Percentiles rank a stretch among this genome's conserved stretches.
Conservation (phyloP, 2,888 invertebrate genomes). For the Agonopterix heracliana region DNA sequence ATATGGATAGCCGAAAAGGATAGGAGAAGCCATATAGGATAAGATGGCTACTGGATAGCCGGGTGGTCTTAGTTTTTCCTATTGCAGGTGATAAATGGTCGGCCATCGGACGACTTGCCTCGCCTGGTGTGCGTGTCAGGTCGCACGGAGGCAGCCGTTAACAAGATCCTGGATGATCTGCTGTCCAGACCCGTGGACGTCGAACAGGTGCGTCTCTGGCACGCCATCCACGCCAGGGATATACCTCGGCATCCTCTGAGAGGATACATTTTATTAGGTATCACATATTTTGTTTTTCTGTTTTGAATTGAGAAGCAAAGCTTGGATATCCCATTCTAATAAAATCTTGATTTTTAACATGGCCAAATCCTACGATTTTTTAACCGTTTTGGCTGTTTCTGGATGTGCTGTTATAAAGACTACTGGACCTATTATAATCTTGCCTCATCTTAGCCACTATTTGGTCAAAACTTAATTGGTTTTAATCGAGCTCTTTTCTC, state of each 20-base stretch:
- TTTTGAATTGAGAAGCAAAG: too few species aligned
- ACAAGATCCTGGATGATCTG: conserved; percentile 78
- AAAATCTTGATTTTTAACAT: too few species aligned
- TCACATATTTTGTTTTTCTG: conserved; percentile 10
- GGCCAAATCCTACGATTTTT: too few species aligned
- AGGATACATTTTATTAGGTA: conserved; percentile 80
- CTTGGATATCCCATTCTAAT: too few species aligned
- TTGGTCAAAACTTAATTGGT: neutral
- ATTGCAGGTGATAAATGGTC: conserved; percentile 74
- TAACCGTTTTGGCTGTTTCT: too few species aligned
- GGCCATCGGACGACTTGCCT: conserved; percentile 80
- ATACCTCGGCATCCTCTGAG: conserved; percentile 82
- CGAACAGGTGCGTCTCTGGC: conserved; percentile 66
- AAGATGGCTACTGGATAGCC: too few species aligned
- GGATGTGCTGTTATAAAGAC: too few species aligned
- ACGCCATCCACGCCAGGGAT: conserved; percentile 59
- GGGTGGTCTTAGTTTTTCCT: too few species aligned
- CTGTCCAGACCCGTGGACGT: conserved; percentile 77
- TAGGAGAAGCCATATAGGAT: too few species aligned
- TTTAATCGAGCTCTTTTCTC: neutral
- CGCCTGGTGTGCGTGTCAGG: conserved; percentile 76
- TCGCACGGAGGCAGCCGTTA: conserved; percentile 77
- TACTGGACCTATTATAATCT: too few species aligned
- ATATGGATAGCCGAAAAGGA: too few species aligned
- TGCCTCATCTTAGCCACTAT: too few species aligned